Conservation (phyloP, 2,888 invertebrate genomes). For the Acanthosepion esculentum region DNA sequence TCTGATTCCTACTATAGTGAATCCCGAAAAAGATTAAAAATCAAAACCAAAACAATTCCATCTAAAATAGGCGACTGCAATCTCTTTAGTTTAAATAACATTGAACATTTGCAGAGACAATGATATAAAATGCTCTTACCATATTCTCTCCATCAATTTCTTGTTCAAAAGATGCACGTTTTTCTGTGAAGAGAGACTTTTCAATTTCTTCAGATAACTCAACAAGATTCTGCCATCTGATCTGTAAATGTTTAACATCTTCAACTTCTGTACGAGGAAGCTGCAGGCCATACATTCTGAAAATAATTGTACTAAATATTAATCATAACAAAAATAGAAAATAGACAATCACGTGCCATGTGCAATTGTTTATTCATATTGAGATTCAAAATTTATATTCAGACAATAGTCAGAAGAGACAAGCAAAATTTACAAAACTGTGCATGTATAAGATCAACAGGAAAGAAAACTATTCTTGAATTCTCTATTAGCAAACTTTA, state of each 20-base stretch:
- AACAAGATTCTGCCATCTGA: conserved; percentile 72
- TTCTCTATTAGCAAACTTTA: no score
- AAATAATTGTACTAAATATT: conserved; percentile 42
- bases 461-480: no score
- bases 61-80: not conserved
- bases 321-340: not conserved
- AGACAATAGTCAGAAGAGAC: no score
- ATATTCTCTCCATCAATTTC: conserved; percentile 76
- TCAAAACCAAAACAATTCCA: no score
- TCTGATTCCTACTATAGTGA: not conserved
- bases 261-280: conserved; percentile 73
- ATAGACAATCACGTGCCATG: not conserved
- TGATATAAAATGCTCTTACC: conserved; percentile 59
- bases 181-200: conserved; percentile 72
- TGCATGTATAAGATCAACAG: no score
- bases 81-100: not conserved
- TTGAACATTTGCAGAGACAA: not conserved
- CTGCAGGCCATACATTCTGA: conserved; percentile 72
- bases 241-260: conserved; percentile 71
- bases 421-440: no score
- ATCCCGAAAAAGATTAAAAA: no score
- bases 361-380: no score
- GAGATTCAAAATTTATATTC: no score
- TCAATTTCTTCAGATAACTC: conserved; percentile 72
- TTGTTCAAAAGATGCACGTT: conserved; percentile 73